Evolutionary conservation across 2,113 vertebrate genomes (phyloP).

Genomic region (Paratilapia polleni): DNA sequence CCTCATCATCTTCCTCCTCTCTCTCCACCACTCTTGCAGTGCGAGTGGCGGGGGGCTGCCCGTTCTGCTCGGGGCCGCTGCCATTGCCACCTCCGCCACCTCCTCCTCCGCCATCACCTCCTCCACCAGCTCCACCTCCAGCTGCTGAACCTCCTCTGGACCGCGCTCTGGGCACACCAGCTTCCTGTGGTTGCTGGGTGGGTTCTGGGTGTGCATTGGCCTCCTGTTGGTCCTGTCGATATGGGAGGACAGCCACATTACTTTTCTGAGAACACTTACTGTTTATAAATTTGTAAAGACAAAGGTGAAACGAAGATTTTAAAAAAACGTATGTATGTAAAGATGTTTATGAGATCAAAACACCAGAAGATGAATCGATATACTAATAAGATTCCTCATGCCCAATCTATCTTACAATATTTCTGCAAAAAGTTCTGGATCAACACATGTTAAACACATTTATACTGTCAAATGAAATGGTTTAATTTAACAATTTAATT

Average conservation of each 20-base stretch:
- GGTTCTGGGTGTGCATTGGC: constrained; percentile 18
- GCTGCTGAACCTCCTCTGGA: constrained; percentile 70
- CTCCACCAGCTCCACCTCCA: constrained; percentile 72
- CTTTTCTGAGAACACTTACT: not conserved
- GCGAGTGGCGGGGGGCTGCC: constrained; percentile 81
- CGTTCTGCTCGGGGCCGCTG: constrained; percentile 85
- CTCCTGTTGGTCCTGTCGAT: constrained; percentile 47
- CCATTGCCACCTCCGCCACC: constrained; percentile 57
- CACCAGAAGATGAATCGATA: not conserved
- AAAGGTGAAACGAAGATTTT: not conserved
- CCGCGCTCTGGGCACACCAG: constrained; percentile 24
- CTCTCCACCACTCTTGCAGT: constrained; percentile 81
- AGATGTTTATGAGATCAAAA: not conserved
- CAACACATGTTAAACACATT: too few relatives aligned
- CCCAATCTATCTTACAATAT: too few relatives aligned
- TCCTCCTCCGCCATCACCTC: constrained; percentile 65
- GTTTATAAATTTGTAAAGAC: not conserved
- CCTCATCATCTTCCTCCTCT: constrained; percentile 96
- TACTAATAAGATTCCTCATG: not conserved
- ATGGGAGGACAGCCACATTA: not conserved
- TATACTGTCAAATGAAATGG: not conserved
- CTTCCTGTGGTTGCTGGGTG: constrained; percentile 50
- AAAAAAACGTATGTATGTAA: not conserved
- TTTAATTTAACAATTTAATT: not conserved
- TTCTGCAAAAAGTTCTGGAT: too few relatives aligned